A percentile compares a stretch with the other conserved stretches of the same genome.
Conservation (phyloP, 2,113 vertebrate species). For the Pterocles orientalis region DNA sequence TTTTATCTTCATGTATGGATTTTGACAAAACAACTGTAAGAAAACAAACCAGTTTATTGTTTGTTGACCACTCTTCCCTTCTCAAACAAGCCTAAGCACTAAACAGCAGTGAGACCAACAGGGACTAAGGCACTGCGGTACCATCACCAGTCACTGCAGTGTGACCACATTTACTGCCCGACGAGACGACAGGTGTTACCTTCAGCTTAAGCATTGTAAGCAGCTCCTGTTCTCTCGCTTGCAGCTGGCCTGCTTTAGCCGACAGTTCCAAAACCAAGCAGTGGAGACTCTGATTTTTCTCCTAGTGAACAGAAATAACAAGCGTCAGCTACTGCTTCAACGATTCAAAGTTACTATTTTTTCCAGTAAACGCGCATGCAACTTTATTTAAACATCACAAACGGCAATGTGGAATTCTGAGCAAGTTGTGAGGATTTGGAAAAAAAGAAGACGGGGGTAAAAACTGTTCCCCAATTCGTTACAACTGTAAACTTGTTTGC, state of each 20-base stretch:
- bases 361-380: neutral
- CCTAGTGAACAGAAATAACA: conserved; percentile 68
- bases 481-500: neutral
- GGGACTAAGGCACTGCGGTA: neutral
- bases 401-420: neutral
- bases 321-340: neutral
- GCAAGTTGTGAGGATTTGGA: neutral
- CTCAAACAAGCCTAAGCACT: neutral
- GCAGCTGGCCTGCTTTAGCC: conserved; percentile 82
- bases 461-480: neutral
- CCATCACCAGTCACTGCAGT: neutral
- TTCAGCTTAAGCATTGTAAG: conserved; percentile 86
- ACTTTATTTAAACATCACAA: neutral
- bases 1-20: neutral
- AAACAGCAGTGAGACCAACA: neutral
- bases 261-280: conserved; percentile 82
- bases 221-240: conserved; percentile 89
- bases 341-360: neutral
- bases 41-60: neutral
- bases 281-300: conserved; percentile 83
- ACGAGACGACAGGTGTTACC: conserved; percentile 66
- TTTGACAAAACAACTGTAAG: neutral
- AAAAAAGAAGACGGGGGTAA: neutral
- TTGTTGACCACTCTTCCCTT: neutral
- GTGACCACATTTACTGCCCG: neutral